Evolutionary conservation across 2,888 invertebrate species (phyloP).

Genomic region (Empis livida): DNA sequence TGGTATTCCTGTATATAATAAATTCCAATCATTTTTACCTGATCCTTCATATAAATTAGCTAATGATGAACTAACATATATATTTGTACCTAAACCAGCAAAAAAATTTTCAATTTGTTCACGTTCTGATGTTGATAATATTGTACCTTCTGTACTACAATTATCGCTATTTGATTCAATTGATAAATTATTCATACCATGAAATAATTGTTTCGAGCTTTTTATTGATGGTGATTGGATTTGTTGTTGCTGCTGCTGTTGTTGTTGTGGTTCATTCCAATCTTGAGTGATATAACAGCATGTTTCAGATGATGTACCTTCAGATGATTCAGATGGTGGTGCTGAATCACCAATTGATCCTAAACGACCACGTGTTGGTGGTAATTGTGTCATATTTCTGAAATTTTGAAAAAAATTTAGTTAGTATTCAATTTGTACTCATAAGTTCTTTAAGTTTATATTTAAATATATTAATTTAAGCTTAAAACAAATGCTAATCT

Average conservation of each 20-base stretch:
- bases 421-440: too few relatives aligned
- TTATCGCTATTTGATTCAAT: constrained; percentile 25
- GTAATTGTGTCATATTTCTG: constrained; percentile 13
- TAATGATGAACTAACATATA: constrained; percentile 61
- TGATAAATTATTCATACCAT: constrained; percentile 13
- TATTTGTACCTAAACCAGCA: constrained; percentile 62
- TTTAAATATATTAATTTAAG: too few relatives aligned
- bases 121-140: constrained; percentile 49
- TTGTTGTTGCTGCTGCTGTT: constrained; percentile 24
- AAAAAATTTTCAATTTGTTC: constrained; percentile 61
- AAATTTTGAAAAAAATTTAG: too few relatives aligned
- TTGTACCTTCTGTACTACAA: constrained; percentile 15
- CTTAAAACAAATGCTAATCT: too few relatives aligned
- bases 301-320: constrained; percentile 40
- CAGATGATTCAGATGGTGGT: constrained; percentile 40
- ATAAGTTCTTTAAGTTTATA: too few relatives aligned
- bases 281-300: constrained; percentile 28
- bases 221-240: constrained; percentile 16
- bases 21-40: constrained; percentile 50
- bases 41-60: constrained; percentile 57
- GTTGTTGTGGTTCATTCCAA: constrained; percentile 33
- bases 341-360: constrained; percentile 47
- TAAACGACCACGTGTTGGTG: constrained; percentile 35
- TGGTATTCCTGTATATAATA: constrained; percentile 68
- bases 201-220: constrained; percentile 16